phyloP scores from a whole-genome alignment of 2,113 vertebrate genomes.

The Tragulus kanchil region DNA sequence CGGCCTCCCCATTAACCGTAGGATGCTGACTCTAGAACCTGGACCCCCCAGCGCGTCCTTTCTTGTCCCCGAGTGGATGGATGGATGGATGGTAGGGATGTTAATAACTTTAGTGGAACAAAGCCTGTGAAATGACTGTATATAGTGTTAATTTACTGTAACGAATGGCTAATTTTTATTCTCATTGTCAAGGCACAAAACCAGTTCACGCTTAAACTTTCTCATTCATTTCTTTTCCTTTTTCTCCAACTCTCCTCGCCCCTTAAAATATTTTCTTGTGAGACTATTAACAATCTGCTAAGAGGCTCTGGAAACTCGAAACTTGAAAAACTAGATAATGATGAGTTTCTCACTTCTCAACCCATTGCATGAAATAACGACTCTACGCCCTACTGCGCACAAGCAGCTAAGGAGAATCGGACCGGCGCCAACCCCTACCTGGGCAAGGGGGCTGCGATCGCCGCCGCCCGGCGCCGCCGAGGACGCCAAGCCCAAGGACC shows the following conservation, averaged over 20 bases:
- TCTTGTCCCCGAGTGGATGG: slow-evolving; percentile 85
- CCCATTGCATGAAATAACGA: too few relatives aligned
- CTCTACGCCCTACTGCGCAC: too few relatives aligned
- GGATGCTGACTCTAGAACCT: slow-evolving; percentile 86
- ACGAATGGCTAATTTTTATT: slow-evolving; percentile 84
- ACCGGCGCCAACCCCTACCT: slow-evolving; percentile 93
- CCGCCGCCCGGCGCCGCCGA: slow-evolving; percentile 92
- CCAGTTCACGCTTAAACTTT: slow-evolving; percentile 85
- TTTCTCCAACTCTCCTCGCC: background rate
- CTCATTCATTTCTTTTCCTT: background rate
- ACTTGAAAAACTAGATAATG: slow-evolving; percentile 74
- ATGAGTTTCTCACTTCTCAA: slow-evolving; percentile 86
- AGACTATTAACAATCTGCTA: slow-evolving; percentile 69
- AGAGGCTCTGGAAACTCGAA: slow-evolving; percentile 81
- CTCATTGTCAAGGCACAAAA: slow-evolving; percentile 87
- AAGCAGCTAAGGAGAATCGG: too few relatives aligned
- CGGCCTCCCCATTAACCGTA: slow-evolving; percentile 78
- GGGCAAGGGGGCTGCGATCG: slow-evolving; percentile 93
- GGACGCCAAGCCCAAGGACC: slow-evolving; percentile 97
- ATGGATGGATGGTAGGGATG: slow-evolving; percentile 89
- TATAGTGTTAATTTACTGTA: slow-evolving; percentile 89
- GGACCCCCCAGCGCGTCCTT: slow-evolving; percentile 87
- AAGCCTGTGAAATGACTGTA: slow-evolving; percentile 90
- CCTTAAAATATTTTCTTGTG: slow-evolving; percentile 64
- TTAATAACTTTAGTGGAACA: slow-evolving; percentile 87